Evolutionary conservation across 1,140 invertebrate genomes (phyloP).

Genomic region (Aphelenchoides besseyi): DNA sequence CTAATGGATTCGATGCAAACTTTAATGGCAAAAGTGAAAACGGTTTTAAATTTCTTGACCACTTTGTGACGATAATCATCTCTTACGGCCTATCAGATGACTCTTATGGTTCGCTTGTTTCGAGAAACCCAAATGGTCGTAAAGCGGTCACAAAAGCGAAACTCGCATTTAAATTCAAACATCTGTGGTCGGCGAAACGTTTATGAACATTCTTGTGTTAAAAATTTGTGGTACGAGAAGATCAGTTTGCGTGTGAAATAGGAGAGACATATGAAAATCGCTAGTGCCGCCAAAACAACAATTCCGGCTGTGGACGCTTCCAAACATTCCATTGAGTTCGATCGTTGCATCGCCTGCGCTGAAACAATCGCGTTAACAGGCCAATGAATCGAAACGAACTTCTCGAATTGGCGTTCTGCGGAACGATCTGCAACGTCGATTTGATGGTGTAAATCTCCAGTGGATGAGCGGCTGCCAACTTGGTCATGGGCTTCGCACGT

Average conservation of each 20-base stretch:
- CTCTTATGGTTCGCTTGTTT: too few species aligned
- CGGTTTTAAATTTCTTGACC: too few species aligned
- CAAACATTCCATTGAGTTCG: slow-evolving; percentile 2
- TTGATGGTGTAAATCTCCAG: not conserved
- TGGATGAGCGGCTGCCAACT: not conserved
- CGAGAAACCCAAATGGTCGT: too few species aligned
- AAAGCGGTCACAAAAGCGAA: too few species aligned
- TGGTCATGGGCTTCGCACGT: not conserved
- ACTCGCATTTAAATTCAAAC: too few species aligned
- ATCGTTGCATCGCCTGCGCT: slow-evolving; percentile 20
- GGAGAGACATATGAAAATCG: not conserved
- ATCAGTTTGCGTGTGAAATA: slow-evolving; percentile 18
- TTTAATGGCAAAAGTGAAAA: too few species aligned
- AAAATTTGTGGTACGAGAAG: slow-evolving; percentile 13
- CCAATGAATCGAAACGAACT: not conserved
- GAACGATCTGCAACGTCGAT: slow-evolving; percentile 10
- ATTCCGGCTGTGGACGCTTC: slow-evolving; percentile 12
- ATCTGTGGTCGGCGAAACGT: not conserved
- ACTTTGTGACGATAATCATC: too few species aligned
- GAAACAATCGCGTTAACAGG: not conserved
- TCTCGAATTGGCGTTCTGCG: not conserved
- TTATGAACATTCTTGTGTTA: not conserved
- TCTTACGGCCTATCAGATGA: too few species aligned
- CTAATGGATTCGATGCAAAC: too few species aligned
- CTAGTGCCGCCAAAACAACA: not conserved